A percentile compares a stretch with the other conserved stretches of the same genome.
These are phyloP conservation scores for Chlorodrepanis virens DNA, from an alignment of 2,113 vertebrate genomes.

Conservation along the genomic window DNA sequence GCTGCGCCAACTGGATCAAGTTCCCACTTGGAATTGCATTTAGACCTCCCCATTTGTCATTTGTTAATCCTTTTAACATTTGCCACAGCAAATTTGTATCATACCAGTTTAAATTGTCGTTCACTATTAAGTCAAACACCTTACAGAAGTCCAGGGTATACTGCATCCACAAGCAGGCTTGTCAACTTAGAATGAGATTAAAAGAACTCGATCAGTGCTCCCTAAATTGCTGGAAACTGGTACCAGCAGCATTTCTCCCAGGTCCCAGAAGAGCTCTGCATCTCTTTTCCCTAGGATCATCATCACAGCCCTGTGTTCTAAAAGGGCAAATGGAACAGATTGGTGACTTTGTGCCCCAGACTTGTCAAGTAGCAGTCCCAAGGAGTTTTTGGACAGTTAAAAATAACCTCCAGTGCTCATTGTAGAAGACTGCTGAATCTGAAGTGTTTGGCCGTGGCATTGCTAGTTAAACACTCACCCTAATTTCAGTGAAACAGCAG, in stretches of 20 bases:
- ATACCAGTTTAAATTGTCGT: slow-evolving; percentile 7
- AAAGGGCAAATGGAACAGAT: neutral
- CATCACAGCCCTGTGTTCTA: neutral
- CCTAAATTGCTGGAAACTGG: neutral
- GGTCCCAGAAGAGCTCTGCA: neutral
- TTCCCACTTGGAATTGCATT: neutral
- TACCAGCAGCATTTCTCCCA: neutral
- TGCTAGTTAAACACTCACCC: neutral
- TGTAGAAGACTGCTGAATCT: neutral
- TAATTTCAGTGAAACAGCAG: neutral
- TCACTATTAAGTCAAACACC: neutral
- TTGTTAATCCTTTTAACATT: slow-evolving; percentile 35
- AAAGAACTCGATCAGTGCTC: neutral
- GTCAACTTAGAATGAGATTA: neutral
- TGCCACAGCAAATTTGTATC: slow-evolving; percentile 26
- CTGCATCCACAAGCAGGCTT: neutral
- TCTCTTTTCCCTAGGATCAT: neutral
- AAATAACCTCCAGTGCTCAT: neutral
- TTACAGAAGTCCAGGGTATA: neutral
- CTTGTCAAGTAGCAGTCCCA: neutral
- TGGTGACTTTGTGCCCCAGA: neutral
- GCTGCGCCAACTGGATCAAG: neutral
- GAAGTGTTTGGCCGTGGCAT: neutral
- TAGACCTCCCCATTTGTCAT: neutral
- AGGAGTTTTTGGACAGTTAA: neutral